Base-by-base conservation (phyloP, 2,888 invertebrate species). In the Sceliomorpha sp. region DNA sequence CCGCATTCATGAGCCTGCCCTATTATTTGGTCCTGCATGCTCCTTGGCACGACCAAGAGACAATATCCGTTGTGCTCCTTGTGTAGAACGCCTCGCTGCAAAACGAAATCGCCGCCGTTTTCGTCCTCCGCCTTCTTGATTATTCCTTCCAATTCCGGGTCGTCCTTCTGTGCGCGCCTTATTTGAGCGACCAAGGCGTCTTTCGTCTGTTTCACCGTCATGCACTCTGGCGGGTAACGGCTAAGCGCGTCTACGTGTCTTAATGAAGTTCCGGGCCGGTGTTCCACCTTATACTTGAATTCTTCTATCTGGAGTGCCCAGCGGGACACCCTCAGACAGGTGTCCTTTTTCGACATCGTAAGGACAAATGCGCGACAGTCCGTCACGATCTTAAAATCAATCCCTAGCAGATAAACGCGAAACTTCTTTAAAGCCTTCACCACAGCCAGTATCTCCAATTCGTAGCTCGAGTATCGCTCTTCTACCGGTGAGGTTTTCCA, bases 361-460 rank as follows among this genome's bases (percentile, higher is more conserved):
- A 20, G 20, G 3, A 5, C 20, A 20, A 20, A 31, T 13, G 14
- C 15, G 6, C 7, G n/a, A 9, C 34, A 34, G 10, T 81, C 79
- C 0, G 80, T 79, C 1, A 73, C 31, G 1, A 80, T 63, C 3
- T 63, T 73, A 17, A 80, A 75, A 0, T 17, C 17, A 0, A 62
- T 47, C 1, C 72, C 73, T 5, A 70, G 60, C 1, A 79, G 12
- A 34, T 80, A 80, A 1, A 72, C 68, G 7, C 76, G 66, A 34
- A 80, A 77, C 42, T 77, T 72, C n/a, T 64, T 13, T 0, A 79
- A 13, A 0, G 73, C 70, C 47, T 63, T 74, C 0, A 80, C 51
- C 0, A 81, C 53, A 0, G 81, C 80, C 2, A 82, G 34, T 7
- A 53, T 53, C 31, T 83, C 80, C 3, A 70, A 24, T 12, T 83